These are phyloP conservation scores for Notarius quadriscutis DNA, from an alignment of 2,113 vertebrate genomes.

Conservation along the genomic window DNA sequence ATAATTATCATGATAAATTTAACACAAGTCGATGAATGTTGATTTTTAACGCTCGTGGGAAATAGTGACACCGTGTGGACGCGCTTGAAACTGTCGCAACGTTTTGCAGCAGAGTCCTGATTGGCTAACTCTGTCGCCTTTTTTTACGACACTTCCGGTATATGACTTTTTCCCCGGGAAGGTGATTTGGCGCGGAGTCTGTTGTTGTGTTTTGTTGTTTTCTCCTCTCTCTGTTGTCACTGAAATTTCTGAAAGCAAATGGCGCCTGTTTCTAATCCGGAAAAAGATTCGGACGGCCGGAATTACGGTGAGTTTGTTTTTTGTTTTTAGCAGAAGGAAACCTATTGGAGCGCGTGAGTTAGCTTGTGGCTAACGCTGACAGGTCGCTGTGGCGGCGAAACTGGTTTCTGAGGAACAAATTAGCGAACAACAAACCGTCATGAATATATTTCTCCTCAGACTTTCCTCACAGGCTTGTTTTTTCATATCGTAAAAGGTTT, in stretches of 20 bases:
- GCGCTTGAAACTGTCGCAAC: neutral
- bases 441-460: neutral
- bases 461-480: neutral
- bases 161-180: slow-evolving; percentile 75
- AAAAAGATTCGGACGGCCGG: slow-evolving; percentile 66
- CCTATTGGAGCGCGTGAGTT: neutral
- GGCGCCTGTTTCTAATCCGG: slow-evolving; percentile 71
- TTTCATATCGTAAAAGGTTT: neutral
- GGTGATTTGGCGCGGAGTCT: slow-evolving; percentile 70
- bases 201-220: slow-evolving; percentile 53
- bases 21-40: neutral
- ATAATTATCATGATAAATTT: no score
- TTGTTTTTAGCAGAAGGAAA: neutral
- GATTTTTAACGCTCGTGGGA: neutral
- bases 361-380: neutral
- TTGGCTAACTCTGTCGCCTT: neutral
- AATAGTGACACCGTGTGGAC: neutral
- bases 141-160: slow-evolving; percentile 64
- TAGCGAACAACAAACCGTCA: neutral
- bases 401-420: neutral
- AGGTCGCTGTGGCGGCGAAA: neutral
- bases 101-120: neutral
- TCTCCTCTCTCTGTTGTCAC: no score
- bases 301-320: slow-evolving; percentile 62
- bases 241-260: slow-evolving; percentile 45